Evolutionary conservation across 2,113 vertebrate genomes (phyloP), one percentile per base, ranked within the genome.

Genomic region (Coryphaenoides rupestris): DNA sequence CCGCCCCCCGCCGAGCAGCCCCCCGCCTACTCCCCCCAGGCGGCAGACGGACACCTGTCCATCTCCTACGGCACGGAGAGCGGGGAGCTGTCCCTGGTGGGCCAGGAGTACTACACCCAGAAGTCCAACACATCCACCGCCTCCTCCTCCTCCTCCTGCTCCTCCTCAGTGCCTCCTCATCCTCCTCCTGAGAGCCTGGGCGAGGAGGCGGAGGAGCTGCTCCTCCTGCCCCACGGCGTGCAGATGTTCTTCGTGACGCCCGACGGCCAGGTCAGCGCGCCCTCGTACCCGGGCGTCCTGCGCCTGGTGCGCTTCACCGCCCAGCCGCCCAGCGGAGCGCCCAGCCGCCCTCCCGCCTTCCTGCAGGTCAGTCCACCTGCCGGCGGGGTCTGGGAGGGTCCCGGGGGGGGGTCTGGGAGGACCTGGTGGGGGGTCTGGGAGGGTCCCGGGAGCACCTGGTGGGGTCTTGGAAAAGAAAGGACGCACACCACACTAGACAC

Each of bases 241-340:
- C 98, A 99, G 82, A 96, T 98, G 66, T 99, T 99, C 76, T 99
- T 93, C 75, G 98, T 99, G 58, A 94, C 92, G 23, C 93, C 95
- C 21, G 93, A 96, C 0, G 96, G 98, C 47, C 92, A 93, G 13
- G 98, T 99, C 60, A 99, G 95, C 17, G 96, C 98, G 9, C 98
- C 98, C 0, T 99, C 98, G 0, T 99, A 99, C 77, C 98, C 98
- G 0, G 94, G 98, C 17, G 98, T 93, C 83, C 93, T 99, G 22
- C 93, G 98, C 33, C 93, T 99, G 0, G 94, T 98, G 58, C 95
- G 90, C 80, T 99, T 99, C 66, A 90, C 94, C 75, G 89, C 88
- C 19, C 86, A 92, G 21, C 84, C 70, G 12, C 83, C 88, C 1
- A 93, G 92, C 19, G 76, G 28, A 0, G 84, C 80, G 56, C 91